These are phyloP conservation scores for Habroteleia sp. DNA, from an alignment of 2,888 invertebrate genomes.

Conservation along the genomic window DNA sequence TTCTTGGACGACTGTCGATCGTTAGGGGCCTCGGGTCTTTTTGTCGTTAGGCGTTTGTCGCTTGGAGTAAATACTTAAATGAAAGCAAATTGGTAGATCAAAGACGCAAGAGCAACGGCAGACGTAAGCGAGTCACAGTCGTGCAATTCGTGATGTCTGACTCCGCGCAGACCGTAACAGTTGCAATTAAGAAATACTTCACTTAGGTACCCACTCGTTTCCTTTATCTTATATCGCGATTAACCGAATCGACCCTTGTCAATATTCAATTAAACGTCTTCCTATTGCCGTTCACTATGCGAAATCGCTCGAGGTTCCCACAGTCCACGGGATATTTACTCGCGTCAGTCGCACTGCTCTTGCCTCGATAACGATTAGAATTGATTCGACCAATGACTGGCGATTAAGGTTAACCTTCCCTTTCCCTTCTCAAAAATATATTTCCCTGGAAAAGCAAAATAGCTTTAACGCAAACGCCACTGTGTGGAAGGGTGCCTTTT, in stretches of 20 bases:
- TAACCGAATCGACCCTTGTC: constrained; percentile 46
- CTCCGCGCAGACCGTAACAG: constrained; percentile 18
- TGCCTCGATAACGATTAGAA: background rate
- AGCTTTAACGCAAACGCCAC: too few relatives aligned
- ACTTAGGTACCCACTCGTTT: constrained; percentile 14
- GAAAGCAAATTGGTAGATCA: constrained; percentile 62
- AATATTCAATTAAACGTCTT: constrained; percentile 49
- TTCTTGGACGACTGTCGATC: constrained; percentile 19
- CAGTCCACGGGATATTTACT: constrained; percentile 16
- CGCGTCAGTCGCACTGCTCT: constrained; percentile 2
- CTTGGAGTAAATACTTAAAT: constrained; percentile 44
- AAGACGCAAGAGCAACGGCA: constrained; percentile 37
- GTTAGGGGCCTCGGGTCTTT: constrained; percentile 19
- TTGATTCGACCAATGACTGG: too few relatives aligned
- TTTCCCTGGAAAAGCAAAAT: too few relatives aligned
- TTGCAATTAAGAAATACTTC: constrained; percentile 54
- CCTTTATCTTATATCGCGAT: constrained; percentile 42
- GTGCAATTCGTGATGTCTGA: constrained; percentile 41
- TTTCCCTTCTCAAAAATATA: too few relatives aligned
- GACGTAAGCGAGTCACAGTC: constrained; percentile 20
- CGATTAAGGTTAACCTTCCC: too few relatives aligned
- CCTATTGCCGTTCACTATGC: constrained; percentile 15
- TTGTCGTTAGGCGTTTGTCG: constrained; percentile 25
- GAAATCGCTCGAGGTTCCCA: constrained; percentile 14
- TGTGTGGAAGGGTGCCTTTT: too few relatives aligned